These are phyloP conservation scores for Antedon mediterranea DNA, from an alignment of 53 echinoderm and acorn worm species.

Conservation along the genomic window DNA sequence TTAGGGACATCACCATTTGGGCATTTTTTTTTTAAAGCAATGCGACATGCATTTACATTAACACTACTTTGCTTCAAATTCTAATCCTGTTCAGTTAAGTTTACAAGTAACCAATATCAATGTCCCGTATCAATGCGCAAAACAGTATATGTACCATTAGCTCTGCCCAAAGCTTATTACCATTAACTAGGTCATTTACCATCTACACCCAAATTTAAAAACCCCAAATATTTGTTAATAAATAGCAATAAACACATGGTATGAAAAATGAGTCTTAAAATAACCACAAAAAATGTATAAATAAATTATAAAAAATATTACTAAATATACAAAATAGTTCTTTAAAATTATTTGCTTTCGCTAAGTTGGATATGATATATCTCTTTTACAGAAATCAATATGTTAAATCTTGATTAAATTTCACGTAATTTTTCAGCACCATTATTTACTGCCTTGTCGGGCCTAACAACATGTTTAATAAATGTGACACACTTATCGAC, in stretches of 20 bases:
- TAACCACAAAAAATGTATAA: background rate
- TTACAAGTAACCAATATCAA: background rate
- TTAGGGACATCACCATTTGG: background rate
- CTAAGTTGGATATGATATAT: background rate
- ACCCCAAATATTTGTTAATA: background rate
- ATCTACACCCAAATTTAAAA: background rate
- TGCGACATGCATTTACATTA: background rate
- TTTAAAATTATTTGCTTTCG: background rate
- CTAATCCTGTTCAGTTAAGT: background rate
- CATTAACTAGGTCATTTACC: background rate
- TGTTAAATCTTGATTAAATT: background rate
- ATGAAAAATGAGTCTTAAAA: background rate
- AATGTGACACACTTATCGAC: background rate
- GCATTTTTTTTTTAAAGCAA: background rate
- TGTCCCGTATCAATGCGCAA: background rate
- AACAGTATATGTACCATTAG: background rate
- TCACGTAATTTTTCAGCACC: background rate
- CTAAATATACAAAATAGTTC: background rate
- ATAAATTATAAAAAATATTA: background rate
- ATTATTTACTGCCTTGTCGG: background rate
- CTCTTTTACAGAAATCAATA: background rate
- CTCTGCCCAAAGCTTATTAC: background rate
- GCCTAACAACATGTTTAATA: background rate
- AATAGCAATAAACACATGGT: background rate
- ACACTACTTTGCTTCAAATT: background rate